A percentile compares a stretch with the other conserved stretches of the same genome.
Conservation (phyloP, 2,797 vertebrate species). For the Esox lucius region DNA sequence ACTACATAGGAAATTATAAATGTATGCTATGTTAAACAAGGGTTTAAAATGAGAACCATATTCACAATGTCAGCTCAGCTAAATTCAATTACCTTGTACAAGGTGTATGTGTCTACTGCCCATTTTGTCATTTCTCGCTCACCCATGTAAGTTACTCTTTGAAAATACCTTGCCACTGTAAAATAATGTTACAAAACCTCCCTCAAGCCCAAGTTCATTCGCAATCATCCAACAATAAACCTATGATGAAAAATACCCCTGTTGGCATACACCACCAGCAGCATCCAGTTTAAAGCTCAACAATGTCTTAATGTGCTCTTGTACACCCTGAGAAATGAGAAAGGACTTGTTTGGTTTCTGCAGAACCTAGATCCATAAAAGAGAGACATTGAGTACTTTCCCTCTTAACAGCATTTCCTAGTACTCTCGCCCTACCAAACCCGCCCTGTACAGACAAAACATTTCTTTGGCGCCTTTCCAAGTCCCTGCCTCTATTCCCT, state of each 20-base stretch:
- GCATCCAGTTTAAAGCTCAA: not conserved
- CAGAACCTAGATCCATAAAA: constrained; percentile 14
- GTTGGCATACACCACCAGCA: not conserved
- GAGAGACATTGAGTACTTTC: constrained; percentile 13
- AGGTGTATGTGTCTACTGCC: too few relatives aligned
- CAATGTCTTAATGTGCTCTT: not conserved
- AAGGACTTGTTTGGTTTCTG: not conserved
- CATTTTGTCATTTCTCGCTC: not conserved
- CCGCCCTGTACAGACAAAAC: constrained; percentile 64
- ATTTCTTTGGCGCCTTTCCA: constrained; percentile 62
- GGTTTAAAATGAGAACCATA: too few relatives aligned
- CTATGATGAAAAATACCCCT: not conserved
- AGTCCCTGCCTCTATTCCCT: constrained; percentile 40
- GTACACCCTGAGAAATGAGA: constrained; percentile 6
- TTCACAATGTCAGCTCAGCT: too few relatives aligned
- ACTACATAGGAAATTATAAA: too few relatives aligned
- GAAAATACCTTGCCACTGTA: not conserved
- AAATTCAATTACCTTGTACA: not conserved
- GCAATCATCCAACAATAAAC: not conserved
- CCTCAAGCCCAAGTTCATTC: not conserved
- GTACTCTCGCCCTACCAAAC: constrained; percentile 41
- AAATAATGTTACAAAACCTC: not conserved
- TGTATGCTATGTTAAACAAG: too few relatives aligned
- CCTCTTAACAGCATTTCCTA: constrained; percentile 59
- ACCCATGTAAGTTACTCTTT: not conserved